These are phyloP conservation scores for Phycodurus eques DNA, from an alignment of 2,113 vertebrate genomes.

Conservation along the genomic window DNA sequence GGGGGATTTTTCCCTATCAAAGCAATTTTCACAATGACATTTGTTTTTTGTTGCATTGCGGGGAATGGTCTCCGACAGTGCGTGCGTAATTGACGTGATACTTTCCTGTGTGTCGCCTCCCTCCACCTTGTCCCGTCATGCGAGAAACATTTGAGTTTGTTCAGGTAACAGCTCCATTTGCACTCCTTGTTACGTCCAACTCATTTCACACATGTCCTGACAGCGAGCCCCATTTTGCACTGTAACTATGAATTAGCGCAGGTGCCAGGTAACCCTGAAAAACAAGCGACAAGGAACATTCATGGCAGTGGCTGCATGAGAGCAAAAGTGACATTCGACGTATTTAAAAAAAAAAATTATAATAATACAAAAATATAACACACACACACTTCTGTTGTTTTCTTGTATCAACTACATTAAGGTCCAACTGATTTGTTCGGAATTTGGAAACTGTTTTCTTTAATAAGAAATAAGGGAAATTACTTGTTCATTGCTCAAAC, in stretches of 20 bases:
- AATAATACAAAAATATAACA: neutral
- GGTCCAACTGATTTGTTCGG: neutral
- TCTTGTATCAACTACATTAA: neutral
- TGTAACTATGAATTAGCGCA: constrained; percentile 24
- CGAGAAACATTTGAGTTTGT: neutral
- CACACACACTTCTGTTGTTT: neutral
- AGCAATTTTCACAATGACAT: constrained; percentile 12
- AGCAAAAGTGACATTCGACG: neutral
- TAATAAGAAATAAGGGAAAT: no score
- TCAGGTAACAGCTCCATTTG: constrained; percentile 9
- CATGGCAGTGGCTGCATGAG: neutral
- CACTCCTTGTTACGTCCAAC: constrained; percentile 15
- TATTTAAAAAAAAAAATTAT: neutral
- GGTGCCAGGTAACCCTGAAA: constrained; percentile 16
- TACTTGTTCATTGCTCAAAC: no score
- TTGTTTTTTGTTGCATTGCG: constrained; percentile 10
- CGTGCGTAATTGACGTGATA: constrained; percentile 27
- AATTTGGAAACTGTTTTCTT: neutral
- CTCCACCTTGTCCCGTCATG: constrained; percentile 11
- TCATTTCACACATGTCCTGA: constrained; percentile 43
- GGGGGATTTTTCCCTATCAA: neutral
- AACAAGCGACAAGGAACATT: constrained; percentile 19
- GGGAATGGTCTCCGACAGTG: constrained; percentile 4
- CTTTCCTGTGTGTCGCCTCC: constrained; percentile 11
- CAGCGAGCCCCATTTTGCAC: constrained; percentile 19